Evolutionary conservation across 2,797 vertebrate species (phyloP), one percentile per base, ranked within the genome.

Genomic region (Bradypus variegatus): DNA sequence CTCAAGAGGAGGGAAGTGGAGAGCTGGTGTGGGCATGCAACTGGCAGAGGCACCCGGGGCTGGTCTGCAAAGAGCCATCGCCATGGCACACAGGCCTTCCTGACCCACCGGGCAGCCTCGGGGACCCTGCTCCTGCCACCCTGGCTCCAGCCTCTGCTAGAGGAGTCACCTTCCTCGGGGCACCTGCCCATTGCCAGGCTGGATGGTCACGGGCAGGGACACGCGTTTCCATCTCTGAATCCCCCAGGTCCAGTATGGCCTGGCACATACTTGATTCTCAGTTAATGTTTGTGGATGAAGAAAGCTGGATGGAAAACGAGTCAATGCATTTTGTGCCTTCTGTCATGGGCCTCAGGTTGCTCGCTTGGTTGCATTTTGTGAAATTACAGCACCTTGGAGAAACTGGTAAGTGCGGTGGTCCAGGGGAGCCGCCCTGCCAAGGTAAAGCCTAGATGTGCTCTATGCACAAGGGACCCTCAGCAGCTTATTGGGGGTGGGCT

Each of bases 1-100:
- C 67, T 21, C 16, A 29, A 60, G 27, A 15, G 16, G 3, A 14
- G 72, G 38, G n/a, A 53, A 6, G 33, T 1, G 18, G 50, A 8
- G 29, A 9, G 58, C n/a, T 16, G 60, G 33, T 8, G 65, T 5
- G 3, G 10, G 11, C 21, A 4, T 2, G 11, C 79, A 0, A 0
- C 86, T 3, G 9, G 64, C 65, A 91, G 21, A 29, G 19, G 14
- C 33, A 11, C 27, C 55, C 23, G 7, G 18, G 5, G 14, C 10
- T 29, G 55, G 29, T 4, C 12, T 62, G 48, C 5, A 19, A 18
- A 1, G 25, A 33, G 41, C 41, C 2, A 6, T 31, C 36, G 5
- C 33, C 2, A 8, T 33, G 27, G 50, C 50, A 12, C 2, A 1
- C 6, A 3, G 10, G 36, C 50, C 84, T 33, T 33, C 69, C 31